Evolutionary conservation across 2,113 vertebrate species (phyloP), one percentile per base, ranked within the genome.

Genomic region (Syngnathus floridae): DNA sequence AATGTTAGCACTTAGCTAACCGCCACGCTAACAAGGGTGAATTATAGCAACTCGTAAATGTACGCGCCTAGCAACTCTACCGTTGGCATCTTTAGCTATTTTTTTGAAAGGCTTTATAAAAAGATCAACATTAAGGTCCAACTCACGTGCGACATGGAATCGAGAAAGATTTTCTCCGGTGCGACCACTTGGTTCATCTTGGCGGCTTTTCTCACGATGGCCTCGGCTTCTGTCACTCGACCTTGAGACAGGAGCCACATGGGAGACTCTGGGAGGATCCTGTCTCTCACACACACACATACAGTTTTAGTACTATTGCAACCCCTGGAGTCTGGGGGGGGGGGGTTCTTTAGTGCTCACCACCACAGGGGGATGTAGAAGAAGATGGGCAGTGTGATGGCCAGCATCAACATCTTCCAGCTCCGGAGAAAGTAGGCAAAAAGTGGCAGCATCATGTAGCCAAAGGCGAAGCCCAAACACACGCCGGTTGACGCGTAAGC

Each of bases 241-340:
- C 93, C 92, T 74, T 92, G 93, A 76, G 91, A 91, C 66, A 95
- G 78, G 59, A 96, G 71, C 94, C 94, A 96, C 3, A 93, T 88
- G 0, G 94, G 94, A 62, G 94, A 95, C 73, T 96, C 95, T 0
- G 94, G 94, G 76, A 95, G 92, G 67, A 93, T 60, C 94, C 95
- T 95, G 85, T 38, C 72, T 31, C 26, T 31, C 26, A 3, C 26
- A 3, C 26, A 3, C 26, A 31, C 26, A 31, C 26, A 31, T 1
- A 36, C 4, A 37, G 56, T 35, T 3, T 10, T 2, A 21, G 35
- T 7, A 41, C 40, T 61, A 40, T 40, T 61, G 35, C 54, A 12
- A 2, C 40, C 41, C 14, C 40, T 61, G 35, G 36, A 36, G 40
- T 31, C 26, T 1, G 26, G 26, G 26, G 26, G 26, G 26, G 26